Evolutionary conservation across 1,140 invertebrate genomes (phyloP).

Genomic region (Oncopodura yosiiana): DNA sequence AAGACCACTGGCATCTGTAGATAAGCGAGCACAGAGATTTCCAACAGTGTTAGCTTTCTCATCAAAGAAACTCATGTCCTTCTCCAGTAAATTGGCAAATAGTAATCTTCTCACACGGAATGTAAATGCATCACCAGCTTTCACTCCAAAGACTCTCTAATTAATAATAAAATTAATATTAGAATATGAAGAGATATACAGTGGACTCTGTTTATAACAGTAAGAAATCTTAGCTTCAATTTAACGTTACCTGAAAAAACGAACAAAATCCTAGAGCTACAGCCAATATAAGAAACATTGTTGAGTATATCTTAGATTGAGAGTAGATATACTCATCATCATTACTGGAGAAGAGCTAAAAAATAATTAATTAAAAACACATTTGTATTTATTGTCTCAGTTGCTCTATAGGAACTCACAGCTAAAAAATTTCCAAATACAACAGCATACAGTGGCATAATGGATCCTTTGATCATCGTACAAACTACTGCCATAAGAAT

Average conservation of each 20-base stretch:
- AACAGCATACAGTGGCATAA: slow-evolving; percentile 16
- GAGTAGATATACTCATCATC: slow-evolving; percentile 1
- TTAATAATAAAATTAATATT: not conserved
- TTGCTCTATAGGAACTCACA: not conserved
- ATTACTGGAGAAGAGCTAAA: slow-evolving; percentile 9
- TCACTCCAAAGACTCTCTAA: slow-evolving; percentile 1
- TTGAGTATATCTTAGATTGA: slow-evolving; percentile 6
- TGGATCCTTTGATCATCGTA: slow-evolving; percentile 11
- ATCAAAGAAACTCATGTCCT: slow-evolving; percentile 25
- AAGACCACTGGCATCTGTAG: slow-evolving; percentile 22
- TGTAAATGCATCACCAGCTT: slow-evolving; percentile 19
- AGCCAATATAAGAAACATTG: slow-evolving; percentile 14
- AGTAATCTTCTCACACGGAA: slow-evolving; percentile 14
- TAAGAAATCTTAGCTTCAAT: too few relatives aligned
- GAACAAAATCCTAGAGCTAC: not conserved
- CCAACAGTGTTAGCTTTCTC: slow-evolving; percentile 17
- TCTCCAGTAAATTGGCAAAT: slow-evolving; percentile 6
- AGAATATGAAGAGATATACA: not conserved
- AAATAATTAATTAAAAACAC: not conserved
- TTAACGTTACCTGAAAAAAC: slow-evolving; percentile 15
- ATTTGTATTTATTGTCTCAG: not conserved
- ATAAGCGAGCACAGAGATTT: slow-evolving; percentile 11
- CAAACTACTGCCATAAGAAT: not conserved
- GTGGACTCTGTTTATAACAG: not conserved
- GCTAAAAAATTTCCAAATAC: slow-evolving; percentile 25